These are phyloP conservation scores for Dendroctonus ponderosae DNA, from an alignment of 1,140 invertebrate genomes.

Conservation along the genomic window DNA sequence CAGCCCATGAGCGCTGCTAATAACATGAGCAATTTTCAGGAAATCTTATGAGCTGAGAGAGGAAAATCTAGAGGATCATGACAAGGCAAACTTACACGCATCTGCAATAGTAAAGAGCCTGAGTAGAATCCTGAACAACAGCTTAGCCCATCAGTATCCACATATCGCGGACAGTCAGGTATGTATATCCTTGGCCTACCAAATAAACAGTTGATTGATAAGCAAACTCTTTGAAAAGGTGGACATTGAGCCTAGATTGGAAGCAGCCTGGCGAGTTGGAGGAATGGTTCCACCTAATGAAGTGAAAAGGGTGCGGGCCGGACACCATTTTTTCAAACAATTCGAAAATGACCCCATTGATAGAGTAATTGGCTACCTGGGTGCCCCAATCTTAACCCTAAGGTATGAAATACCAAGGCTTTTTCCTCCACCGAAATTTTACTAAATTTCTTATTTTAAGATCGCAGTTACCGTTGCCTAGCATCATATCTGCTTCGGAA, in stretches of 20 bases:
- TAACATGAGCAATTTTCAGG: not conserved
- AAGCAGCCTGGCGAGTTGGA: slow-evolving; percentile 78
- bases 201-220: slow-evolving; percentile 5
- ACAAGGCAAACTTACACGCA: slow-evolving; percentile 52
- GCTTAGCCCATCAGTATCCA: slow-evolving; percentile 56
- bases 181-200: not conserved
- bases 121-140: slow-evolving; percentile 63
- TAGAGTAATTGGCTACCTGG: slow-evolving; percentile 65
- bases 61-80: slow-evolving; percentile 34
- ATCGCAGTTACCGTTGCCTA: slow-evolving; percentile 59
- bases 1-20: too few species aligned
- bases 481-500: slow-evolving; percentile 60
- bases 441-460: slow-evolving; percentile 2
- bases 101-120: slow-evolving; percentile 63
- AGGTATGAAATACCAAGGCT: slow-evolving; percentile 49
- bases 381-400: slow-evolving; percentile 63
- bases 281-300: slow-evolving; percentile 60
- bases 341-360: slow-evolving; percentile 58
- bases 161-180: slow-evolving; percentile 66
- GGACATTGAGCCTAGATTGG: slow-evolving; percentile 71
- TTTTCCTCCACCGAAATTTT: too few species aligned
- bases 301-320: slow-evolving; percentile 46
- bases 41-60: slow-evolving; percentile 34
- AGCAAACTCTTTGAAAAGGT: slow-evolving; percentile 50
- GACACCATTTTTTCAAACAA: slow-evolving; percentile 48